Percentiles rank a stretch among this genome's conserved stretches.
phyloP scores from a whole-genome alignment of 1,140 invertebrate species.

The Hylyphantes graminicola region DNA sequence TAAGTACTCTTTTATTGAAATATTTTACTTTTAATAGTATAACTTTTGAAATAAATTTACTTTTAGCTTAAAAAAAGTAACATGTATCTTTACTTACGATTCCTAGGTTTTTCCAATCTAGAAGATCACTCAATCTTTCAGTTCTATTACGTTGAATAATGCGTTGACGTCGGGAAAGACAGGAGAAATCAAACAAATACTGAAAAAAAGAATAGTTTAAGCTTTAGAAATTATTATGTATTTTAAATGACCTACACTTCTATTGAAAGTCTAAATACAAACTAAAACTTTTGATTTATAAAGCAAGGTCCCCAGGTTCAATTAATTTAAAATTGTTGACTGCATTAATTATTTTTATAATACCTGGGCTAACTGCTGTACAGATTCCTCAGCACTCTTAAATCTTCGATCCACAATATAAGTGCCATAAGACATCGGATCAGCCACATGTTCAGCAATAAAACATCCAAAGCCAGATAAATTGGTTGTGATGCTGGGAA shows the following conservation, averaged over 20 bases:
- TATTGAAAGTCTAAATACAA: not conserved
- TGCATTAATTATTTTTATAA: not conserved
- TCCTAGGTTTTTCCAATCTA: constrained; percentile 98
- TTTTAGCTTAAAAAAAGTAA: too few species aligned
- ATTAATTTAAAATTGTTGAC: not conserved
- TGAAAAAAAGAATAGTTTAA: constrained; percentile 63
- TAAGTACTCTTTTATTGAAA: too few species aligned
- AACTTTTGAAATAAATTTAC: too few species aligned
- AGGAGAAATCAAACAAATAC: constrained; percentile 92
- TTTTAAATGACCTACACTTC: not conserved
- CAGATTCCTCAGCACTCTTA: constrained; percentile 88
- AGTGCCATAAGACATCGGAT: constrained; percentile 98
- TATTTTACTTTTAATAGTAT: too few species aligned
- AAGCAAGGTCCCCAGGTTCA: too few species aligned
- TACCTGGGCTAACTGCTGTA: constrained; percentile 90
- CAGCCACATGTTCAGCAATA: constrained; percentile 97
- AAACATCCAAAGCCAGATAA: constrained; percentile 99
- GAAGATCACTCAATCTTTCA: constrained; percentile 94
- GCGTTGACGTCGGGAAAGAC: constrained; percentile 90
- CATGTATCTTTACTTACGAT: constrained; percentile 59
- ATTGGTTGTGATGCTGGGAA: constrained; percentile 97
- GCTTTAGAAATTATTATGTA: not conserved
- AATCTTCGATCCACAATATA: constrained; percentile 96
- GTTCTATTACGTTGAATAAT: constrained; percentile 99
- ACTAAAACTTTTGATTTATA: too few species aligned